Evolutionary conservation across 2,797 vertebrate genomes (phyloP).

Genomic region (Syndactyla subalaris): DNA sequence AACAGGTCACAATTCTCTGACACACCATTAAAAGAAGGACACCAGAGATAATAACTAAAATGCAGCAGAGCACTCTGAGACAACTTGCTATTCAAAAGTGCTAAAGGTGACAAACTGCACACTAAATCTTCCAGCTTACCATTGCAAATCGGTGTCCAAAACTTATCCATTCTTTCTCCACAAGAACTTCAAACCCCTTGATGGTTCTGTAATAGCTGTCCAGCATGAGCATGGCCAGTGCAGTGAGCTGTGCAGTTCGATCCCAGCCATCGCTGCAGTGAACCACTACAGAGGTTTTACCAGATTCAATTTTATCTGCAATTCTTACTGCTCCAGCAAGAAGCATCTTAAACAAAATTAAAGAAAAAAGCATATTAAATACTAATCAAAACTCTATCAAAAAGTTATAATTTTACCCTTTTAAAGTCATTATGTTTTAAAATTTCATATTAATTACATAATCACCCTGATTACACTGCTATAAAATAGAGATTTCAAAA

Average conservation of each 20-base stretch:
- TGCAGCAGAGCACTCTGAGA: background rate
- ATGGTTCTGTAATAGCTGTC: constrained; percentile 93
- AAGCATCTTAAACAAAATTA: constrained; percentile 79
- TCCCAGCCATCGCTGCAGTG: constrained; percentile 97
- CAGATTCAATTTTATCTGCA: constrained; percentile 91
- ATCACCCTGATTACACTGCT: background rate
- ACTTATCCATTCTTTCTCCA: constrained; percentile 97
- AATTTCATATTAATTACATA: background rate
- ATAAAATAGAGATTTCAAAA: background rate
- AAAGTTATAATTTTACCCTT: background rate
- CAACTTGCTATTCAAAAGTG: background rate
- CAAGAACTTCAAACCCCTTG: constrained; percentile 86
- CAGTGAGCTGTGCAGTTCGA: constrained; percentile 90
- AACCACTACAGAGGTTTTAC: constrained; percentile 92
- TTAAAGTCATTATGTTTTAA: background rate
- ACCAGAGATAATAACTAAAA: background rate
- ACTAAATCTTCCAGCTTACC: constrained; percentile 75
- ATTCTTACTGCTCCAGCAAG: constrained; percentile 89
- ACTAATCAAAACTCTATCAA: background rate
- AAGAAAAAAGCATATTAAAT: background rate
- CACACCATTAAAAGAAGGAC: background rate
- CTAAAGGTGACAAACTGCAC: background rate
- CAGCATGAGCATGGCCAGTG: constrained; percentile 94
- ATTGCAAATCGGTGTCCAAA: constrained; percentile 93
- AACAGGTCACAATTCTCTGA: background rate